Conservation (phyloP, 2,797 vertebrate genomes). For the Pangasius macronema region DNA sequence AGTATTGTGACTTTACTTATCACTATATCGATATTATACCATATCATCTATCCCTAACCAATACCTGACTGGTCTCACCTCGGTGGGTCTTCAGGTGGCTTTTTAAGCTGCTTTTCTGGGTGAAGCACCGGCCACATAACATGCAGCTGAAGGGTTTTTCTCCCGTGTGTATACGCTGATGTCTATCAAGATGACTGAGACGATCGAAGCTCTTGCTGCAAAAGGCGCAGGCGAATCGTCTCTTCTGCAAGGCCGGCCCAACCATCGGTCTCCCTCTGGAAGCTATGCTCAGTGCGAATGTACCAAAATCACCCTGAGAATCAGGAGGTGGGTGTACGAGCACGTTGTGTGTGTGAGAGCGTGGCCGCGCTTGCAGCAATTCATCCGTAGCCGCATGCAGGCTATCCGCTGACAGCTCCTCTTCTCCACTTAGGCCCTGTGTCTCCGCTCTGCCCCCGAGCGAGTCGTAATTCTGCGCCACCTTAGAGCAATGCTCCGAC, state of each 20-base stretch:
- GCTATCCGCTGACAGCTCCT: slow-evolving; percentile 6
- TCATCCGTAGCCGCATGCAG: slow-evolving; percentile 25
- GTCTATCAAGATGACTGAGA: slow-evolving; percentile 45
- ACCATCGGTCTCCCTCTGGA: slow-evolving; percentile 25
- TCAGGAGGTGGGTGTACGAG: slow-evolving; percentile 23
- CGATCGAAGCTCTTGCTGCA: slow-evolving; percentile 48
- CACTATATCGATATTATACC: background rate
- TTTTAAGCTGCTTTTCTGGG: slow-evolving; percentile 57
- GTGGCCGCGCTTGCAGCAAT: slow-evolving; percentile 1
- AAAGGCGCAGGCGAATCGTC: slow-evolving; percentile 40
- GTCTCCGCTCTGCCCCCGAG: background rate
- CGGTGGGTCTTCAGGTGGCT: slow-evolving; percentile 53
- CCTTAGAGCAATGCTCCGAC: background rate
- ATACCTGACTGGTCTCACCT: slow-evolving; percentile 29
- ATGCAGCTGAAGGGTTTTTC: slow-evolving; percentile 48
- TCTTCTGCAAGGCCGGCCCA: slow-evolving; percentile 24
- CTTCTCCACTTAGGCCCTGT: slow-evolving; percentile 17
- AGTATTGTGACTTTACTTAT: background rate
- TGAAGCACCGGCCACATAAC: slow-evolving; percentile 49
- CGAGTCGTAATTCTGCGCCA: background rate
- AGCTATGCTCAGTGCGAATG: background rate
- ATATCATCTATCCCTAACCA: background rate
- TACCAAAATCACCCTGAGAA: slow-evolving; percentile 21
- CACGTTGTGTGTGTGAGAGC: background rate
- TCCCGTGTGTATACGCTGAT: slow-evolving; percentile 50